Evolutionary conservation across 1,140 invertebrate genomes (phyloP).

Genomic region (Bilobella aurantiaca): DNA sequence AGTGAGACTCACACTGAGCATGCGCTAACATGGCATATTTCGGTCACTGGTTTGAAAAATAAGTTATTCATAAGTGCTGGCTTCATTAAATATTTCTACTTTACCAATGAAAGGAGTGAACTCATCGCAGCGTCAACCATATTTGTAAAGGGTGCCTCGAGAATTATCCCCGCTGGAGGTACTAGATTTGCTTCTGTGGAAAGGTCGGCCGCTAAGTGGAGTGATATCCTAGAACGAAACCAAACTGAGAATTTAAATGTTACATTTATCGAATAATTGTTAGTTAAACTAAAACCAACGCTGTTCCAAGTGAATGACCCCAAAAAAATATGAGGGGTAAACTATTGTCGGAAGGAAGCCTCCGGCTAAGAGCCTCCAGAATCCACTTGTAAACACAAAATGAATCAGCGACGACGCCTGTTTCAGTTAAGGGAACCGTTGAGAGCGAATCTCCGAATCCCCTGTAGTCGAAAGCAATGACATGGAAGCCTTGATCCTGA

Average conservation of each 20-base stretch:
- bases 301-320: slow-evolving; percentile 74
- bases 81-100: not conserved
- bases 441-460: slow-evolving; percentile 77
- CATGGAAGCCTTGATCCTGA: slow-evolving; percentile 63
- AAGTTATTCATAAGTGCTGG: too few relatives aligned
- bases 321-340: slow-evolving; percentile 64
- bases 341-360: not conserved
- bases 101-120: not conserved
- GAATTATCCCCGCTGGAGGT: not conserved
- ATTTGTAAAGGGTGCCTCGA: slow-evolving; percentile 5
- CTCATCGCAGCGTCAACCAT: not conserved
- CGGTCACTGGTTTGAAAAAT: too few relatives aligned
- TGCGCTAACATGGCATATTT: too few relatives aligned
- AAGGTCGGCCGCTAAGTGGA: slow-evolving; percentile 49
- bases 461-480: slow-evolving; percentile 82
- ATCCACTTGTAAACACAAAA: slow-evolving; percentile 68
- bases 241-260: not conserved
- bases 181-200: slow-evolving; percentile 33
- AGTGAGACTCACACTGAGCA: too few relatives aligned
- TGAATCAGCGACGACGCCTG: slow-evolving; percentile 72
- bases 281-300: slow-evolving; percentile 44
- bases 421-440: slow-evolving; percentile 56
- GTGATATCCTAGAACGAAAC: slow-evolving; percentile 47
- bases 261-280: not conserved
- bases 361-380: slow-evolving; percentile 40